These are phyloP conservation scores for Suricata suricatta DNA, from an alignment of 2,113 vertebrate genomes.

Conservation along the genomic window DNA sequence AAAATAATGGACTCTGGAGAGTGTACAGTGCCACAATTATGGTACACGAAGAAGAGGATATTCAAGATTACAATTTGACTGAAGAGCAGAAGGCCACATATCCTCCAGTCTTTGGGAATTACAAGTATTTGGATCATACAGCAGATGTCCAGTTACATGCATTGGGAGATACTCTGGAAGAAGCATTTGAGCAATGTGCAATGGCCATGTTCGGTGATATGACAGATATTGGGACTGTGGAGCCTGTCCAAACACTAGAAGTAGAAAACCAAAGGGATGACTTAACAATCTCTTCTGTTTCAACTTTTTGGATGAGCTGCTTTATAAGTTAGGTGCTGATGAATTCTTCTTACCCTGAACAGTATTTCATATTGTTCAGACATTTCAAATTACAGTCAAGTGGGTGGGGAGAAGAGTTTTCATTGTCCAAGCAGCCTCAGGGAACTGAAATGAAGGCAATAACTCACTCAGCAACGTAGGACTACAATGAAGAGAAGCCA, in stretches of 20 bases:
- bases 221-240: conserved; percentile 96
- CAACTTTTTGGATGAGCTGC: conserved; percentile 97
- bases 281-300: conserved; percentile 94
- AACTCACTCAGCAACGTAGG: conserved; percentile 98
- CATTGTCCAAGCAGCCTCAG: conserved; percentile 76
- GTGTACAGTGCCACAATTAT: conserved; percentile 70
- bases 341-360: conserved; percentile 95
- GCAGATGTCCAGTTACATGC: conserved; percentile 87
- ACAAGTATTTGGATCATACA: conserved; percentile 84
- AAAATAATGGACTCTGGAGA: neutral
- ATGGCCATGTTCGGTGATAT: conserved; percentile 99
- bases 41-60: conserved; percentile 83
- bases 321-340: conserved; percentile 96
- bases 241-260: conserved; percentile 91
- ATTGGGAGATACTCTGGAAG: conserved; percentile 94
- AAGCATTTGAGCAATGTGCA: conserved; percentile 96
- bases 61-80: conserved; percentile 90
- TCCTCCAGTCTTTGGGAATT: conserved; percentile 92
- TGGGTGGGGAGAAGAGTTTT: no score
- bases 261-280: conserved; percentile 95
- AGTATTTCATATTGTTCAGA: no score
- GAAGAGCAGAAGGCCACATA: conserved; percentile 91
- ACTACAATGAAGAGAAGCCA: conserved; percentile 92
- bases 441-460: conserved; percentile 99
- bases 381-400: no score